Evolutionary conservation across 2,888 invertebrate genomes (phyloP).

Genomic region (Tachina lurida): DNA sequence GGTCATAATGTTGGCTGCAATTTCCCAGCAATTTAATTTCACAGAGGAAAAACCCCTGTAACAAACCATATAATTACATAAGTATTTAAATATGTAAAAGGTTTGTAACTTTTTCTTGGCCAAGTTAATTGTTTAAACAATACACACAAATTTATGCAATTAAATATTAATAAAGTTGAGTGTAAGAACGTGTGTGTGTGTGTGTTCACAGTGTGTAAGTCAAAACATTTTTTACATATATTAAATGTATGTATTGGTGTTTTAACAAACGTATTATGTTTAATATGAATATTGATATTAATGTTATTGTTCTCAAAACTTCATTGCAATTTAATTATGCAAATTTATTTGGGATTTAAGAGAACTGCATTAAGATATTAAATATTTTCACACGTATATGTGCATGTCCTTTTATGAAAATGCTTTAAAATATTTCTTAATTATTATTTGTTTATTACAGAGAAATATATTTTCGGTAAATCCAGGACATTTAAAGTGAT

Average conservation of each 20-base stretch:
- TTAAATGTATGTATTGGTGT: not conserved
- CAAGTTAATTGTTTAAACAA: slow-evolving; percentile 21
- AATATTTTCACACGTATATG: too few species aligned
- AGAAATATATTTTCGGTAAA: too few species aligned
- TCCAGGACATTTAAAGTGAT: too few species aligned
- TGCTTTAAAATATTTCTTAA: too few species aligned
- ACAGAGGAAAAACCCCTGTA: slow-evolving; percentile 16
- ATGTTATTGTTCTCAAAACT: slow-evolving; percentile 38
- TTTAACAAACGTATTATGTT: slow-evolving; percentile 22
- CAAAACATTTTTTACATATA: not conserved
- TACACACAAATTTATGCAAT: not conserved
- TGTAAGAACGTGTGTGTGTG: not conserved
- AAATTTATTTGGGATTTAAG: slow-evolving; percentile 30
- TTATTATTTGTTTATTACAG: too few species aligned
- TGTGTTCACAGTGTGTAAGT: too few species aligned
- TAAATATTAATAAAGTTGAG: not conserved
- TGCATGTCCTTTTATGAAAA: too few species aligned
- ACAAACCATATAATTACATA: slow-evolving; percentile 52
- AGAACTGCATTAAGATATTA: slow-evolving; percentile 16
- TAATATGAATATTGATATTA: slow-evolving; percentile 16
- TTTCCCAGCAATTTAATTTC: slow-evolving; percentile 52
- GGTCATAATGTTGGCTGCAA: slow-evolving; percentile 46
- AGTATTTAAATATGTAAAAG: slow-evolving; percentile 30
- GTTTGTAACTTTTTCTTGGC: slow-evolving; percentile 47
- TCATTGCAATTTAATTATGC: slow-evolving; percentile 35